These are phyloP conservation scores for Syrphus vitripennis DNA, from an alignment of 2,888 invertebrate species.

Conservation along the genomic window DNA sequence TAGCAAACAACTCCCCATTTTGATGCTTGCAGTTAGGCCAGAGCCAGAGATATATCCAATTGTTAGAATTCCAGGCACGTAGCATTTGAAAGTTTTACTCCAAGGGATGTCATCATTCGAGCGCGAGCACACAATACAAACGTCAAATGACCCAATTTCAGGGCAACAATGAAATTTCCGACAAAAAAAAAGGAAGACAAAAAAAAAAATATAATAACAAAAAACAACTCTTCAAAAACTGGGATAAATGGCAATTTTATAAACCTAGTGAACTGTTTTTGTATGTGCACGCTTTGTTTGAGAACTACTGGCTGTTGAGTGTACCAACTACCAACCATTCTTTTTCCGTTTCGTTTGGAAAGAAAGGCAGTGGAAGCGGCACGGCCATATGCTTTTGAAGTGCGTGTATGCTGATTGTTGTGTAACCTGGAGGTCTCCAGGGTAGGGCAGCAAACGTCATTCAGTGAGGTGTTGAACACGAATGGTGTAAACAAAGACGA, in stretches of 20 bases:
- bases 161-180: constrained; percentile 52
- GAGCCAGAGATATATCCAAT: constrained; percentile 44
- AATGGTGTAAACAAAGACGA: constrained; percentile 65
- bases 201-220: constrained; percentile 43
- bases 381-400: constrained; percentile 46
- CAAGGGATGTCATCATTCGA: constrained; percentile 67
- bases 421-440: constrained; percentile 31
- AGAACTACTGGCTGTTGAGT: constrained; percentile 51
- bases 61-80: constrained; percentile 65
- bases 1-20: neutral
- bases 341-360: neutral
- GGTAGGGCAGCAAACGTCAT: constrained; percentile 37
- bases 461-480: constrained; percentile 59
- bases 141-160: constrained; percentile 70
- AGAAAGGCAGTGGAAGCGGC: neutral
- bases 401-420: constrained; percentile 14
- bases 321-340: neutral
- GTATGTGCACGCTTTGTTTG: constrained; percentile 19
- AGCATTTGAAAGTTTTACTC: constrained; percentile 68
- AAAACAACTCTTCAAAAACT: constrained; percentile 50
- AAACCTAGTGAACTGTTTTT: constrained; percentile 29
- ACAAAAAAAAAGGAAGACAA: neutral
- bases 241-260: constrained; percentile 47
- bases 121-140: constrained; percentile 45
- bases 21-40: neutral